These are phyloP conservation scores for Paguma larvata DNA, from an alignment of 2,797 vertebrate genomes.

Conservation along the genomic window DNA sequence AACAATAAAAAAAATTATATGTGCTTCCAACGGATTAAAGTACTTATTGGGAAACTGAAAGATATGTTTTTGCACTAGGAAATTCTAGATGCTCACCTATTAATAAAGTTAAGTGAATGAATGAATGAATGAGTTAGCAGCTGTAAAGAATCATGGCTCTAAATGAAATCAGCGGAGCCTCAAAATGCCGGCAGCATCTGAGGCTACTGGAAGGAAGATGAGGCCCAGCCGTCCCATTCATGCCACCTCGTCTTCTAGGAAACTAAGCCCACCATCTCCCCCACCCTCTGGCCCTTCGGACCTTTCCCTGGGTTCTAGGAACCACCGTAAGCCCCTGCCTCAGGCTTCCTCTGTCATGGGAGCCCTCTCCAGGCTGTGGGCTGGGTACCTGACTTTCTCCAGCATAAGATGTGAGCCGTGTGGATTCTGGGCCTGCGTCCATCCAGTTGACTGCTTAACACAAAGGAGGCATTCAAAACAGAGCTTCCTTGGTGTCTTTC, in stretches of 20 bases:
- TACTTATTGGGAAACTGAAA: background rate
- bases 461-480: background rate
- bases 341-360: fast-evolving
- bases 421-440: background rate
- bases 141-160: background rate
- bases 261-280: background rate
- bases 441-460: background rate
- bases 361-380: background rate
- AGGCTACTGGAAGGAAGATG: fast-evolving
- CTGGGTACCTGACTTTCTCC: background rate
- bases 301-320: background rate
- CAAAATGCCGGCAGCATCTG: background rate
- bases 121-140: background rate
- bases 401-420: background rate
- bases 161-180: background rate
- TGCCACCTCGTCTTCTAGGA: background rate
- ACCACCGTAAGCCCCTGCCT: fast-evolving
- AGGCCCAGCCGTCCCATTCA: background rate
- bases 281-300: background rate
- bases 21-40: background rate
- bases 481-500: background rate
- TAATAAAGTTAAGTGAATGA: background rate
- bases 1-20: background rate
- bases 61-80: background rate
- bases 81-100: background rate